Percentiles rank a stretch among this genome's conserved stretches.
Evolutionary conservation across 92 coral and sea anemone species (phyloP).

Genomic region (Micromussa lordhowensis): DNA sequence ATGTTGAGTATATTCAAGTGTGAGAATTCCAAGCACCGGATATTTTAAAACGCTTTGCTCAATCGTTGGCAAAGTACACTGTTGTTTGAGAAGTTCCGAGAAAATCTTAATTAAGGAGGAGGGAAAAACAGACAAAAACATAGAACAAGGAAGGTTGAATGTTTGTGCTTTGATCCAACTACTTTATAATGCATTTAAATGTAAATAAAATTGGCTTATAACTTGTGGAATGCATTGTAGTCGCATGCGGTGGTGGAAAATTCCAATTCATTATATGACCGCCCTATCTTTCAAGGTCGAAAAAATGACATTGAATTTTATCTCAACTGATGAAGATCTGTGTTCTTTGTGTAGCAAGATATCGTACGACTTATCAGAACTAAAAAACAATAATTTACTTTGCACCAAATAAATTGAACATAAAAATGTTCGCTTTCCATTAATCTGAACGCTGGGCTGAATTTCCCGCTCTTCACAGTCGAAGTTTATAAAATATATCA

Average conservation of each 20-base stretch:
- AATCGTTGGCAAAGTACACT: not conserved
- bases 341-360: slow-evolving; percentile 8
- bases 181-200: not conserved
- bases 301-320: slow-evolving; percentile 7
- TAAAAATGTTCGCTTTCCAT: not conserved
- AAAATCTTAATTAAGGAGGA: not conserved
- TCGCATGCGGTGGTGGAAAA: not conserved
- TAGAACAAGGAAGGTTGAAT: not conserved
- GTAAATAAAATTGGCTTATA: not conserved
- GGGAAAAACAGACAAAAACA: not conserved
- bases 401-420: not conserved
- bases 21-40: not conserved
- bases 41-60: not conserved
- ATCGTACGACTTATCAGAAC: not conserved
- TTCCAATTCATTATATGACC: not conserved
- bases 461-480: not conserved
- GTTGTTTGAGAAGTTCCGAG: not conserved
- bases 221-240: not conserved
- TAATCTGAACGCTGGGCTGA: not conserved
- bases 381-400: not conserved
- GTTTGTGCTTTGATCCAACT: not conserved
- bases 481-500: not conserved
- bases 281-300: slow-evolving; percentile 5
- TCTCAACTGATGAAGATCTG: slow-evolving; percentile 5
- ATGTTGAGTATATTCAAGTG: not conserved